Conservation (phyloP, 2,888 invertebrate species). For the Brenthis daphne region DNA sequence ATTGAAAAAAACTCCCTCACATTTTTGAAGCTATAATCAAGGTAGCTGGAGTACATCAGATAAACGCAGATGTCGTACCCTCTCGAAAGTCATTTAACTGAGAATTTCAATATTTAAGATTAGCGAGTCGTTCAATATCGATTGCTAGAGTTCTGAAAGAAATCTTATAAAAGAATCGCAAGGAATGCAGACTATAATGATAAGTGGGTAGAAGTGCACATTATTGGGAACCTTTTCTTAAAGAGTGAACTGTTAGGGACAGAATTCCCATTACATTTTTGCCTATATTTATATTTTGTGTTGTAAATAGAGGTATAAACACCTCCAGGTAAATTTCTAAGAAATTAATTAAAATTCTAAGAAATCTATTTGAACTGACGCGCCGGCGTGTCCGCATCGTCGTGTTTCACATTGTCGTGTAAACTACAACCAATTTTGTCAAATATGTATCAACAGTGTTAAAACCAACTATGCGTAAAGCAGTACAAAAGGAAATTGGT, state of each 20-base stretch:
- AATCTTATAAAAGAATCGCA: not conserved
- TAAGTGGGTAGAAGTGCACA: not conserved
- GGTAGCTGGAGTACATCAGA: constrained; percentile 30
- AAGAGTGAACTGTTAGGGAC: not conserved
- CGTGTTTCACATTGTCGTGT: too few relatives aligned
- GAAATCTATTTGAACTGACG: too few relatives aligned
- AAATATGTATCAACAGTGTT: too few relatives aligned
- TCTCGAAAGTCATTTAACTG: constrained; percentile 17
- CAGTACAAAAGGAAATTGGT: too few relatives aligned
- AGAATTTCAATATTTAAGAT: constrained; percentile 13
- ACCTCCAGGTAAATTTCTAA: too few relatives aligned
- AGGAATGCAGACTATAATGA: not conserved
- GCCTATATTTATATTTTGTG: too few relatives aligned
- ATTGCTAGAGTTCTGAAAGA: constrained; percentile 4
- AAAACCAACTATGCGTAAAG: too few relatives aligned
- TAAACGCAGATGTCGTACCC: constrained; percentile 24
- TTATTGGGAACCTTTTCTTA: not conserved
- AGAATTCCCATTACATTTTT: too few relatives aligned
- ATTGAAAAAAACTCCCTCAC: constrained; percentile 40
- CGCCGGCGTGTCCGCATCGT: too few relatives aligned
- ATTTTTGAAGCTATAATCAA: constrained; percentile 40
- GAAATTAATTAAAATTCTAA: too few relatives aligned
- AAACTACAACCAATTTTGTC: too few relatives aligned
- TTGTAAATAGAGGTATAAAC: too few relatives aligned
- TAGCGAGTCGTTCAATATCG: constrained; percentile 11